Evolutionary conservation across 53 echinoderm and acorn worm genomes (phyloP).

Genomic region (Holothuria leucospilota): DNA sequence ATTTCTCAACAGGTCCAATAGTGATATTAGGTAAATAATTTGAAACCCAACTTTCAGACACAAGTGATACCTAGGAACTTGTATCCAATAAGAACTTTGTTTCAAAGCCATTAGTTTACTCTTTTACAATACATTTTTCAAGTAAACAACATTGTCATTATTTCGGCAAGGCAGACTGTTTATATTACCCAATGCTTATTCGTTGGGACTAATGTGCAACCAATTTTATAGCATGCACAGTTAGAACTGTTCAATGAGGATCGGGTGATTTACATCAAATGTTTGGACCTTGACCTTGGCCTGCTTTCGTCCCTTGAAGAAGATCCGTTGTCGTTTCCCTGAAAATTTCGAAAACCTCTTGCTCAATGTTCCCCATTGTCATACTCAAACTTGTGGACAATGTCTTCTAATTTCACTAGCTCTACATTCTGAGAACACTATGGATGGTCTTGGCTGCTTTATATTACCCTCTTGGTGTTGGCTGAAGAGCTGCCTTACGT

Average conservation of each 20-base stretch:
- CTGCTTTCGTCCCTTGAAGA: constrained; percentile 42
- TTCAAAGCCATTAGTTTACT: constrained; percentile 15
- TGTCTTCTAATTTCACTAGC: too few relatives aligned
- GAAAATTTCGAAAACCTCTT: constrained; percentile 17
- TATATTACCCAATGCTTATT: background rate
- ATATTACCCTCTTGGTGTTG: background rate
- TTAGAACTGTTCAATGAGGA: too few relatives aligned
- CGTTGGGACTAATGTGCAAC: background rate
- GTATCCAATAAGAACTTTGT: background rate
- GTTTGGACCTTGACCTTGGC: background rate
- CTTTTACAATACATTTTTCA: constrained; percentile 29
- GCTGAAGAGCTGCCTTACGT: background rate
- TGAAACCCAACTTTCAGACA: too few relatives aligned
- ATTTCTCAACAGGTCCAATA: too few relatives aligned
- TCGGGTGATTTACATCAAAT: background rate
- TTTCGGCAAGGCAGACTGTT: background rate
- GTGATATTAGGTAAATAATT: too few relatives aligned
- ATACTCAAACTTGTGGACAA: too few relatives aligned
- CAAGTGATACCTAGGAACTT: too few relatives aligned
- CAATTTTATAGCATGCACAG: too few relatives aligned
- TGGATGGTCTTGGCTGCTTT: background rate
- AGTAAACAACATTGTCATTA: background rate
- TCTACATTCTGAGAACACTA: too few relatives aligned
- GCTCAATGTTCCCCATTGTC: constrained; percentile 30
- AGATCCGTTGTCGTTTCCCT: constrained; percentile 51